These are phyloP conservation scores for Isaurus tuberculatus DNA, from an alignment of 92 coral and sea anemone species.

Conservation along the genomic window DNA sequence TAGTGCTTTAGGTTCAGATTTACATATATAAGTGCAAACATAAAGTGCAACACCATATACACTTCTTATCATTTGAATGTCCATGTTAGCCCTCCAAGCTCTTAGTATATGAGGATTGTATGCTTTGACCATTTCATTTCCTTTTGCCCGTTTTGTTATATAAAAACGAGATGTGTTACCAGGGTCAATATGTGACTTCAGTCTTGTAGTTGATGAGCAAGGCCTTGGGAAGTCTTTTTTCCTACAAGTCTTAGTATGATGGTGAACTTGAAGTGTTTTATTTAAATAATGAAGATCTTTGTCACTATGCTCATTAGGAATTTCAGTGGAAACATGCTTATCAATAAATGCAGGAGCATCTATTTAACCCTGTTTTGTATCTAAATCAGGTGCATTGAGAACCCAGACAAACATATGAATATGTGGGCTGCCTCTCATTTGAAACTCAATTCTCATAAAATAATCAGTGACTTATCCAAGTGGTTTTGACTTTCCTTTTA, in stretches of 20 bases:
- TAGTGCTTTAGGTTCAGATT: conserved; percentile 58
- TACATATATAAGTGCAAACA: conserved; percentile 61
- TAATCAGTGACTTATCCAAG: not conserved
- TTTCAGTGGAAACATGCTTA: conserved; percentile 36
- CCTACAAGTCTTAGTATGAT: too few species aligned
- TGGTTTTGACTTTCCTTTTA: conserved; percentile 58
- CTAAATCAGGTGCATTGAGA: conserved; percentile 51
- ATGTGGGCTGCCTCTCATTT: conserved; percentile 65
- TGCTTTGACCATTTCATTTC: conserved; percentile 43
- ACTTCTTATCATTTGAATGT: conserved; percentile 54
- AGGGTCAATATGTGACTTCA: conserved; percentile 47
- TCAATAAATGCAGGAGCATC: conserved; percentile 56
- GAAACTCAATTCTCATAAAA: conserved; percentile 33
- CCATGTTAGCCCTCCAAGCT: conserved; percentile 16
- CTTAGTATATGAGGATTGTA: conserved; percentile 23
- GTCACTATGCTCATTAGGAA: conserved; percentile 55
- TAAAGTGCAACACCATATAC: conserved; percentile 63
- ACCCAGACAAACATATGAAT: conserved; percentile 66
- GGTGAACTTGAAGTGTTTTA: not conserved
- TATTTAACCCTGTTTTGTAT: conserved; percentile 38
- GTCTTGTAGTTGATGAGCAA: conserved; percentile 19
- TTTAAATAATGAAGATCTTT: too few species aligned
- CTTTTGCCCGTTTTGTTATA: conserved; percentile 30
- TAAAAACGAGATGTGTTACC: conserved; percentile 50
- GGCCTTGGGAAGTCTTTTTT: conserved; percentile 47